Base-by-base conservation (phyloP, 2,797 vertebrate species). In the Threskiornis aethiopicus region DNA sequence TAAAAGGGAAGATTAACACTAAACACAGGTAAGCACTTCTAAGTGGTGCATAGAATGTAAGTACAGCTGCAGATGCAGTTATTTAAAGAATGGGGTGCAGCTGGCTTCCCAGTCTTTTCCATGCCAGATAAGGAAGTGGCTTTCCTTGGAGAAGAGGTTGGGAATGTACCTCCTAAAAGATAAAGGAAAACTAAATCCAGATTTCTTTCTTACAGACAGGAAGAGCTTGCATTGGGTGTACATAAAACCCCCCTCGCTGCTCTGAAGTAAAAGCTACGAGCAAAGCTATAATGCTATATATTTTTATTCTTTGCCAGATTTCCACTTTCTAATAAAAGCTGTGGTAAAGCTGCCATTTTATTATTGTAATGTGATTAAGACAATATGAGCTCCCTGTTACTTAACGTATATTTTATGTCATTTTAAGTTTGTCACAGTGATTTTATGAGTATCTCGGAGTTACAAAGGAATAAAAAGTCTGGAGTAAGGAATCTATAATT, bases 121-220 rank as follows among this genome's bases (percentile, higher is more conserved):
- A 19, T 73, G 41, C 62, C 57, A 94, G 78, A 89, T 55, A 58
- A 95, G 70, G 65, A 97, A 92, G 81, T 95, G 73, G 28, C 57
- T 95, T 96, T 94, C 44, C 54, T 96, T 90, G 54, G 46, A 94
- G 62, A 90, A 95, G 88, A 96, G 78, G 61, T 96, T 94, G 91
- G 21, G 16, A 94, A 90, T 79, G 14, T 54, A 26, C 76, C 44
- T 88, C 81, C 65, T 78, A 65, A 92, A 94, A 18, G 13, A 89
- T 51, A 76, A 79, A 19, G 37, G 41, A 94, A 81, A 92, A 94
- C 73, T 84, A 55, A 79, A 92, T 88, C 69, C 76, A 95, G 54
- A 92, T 83, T 94, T 91, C 54, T 82, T 88, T 86, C 61, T 73
- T 62, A 69, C 10, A 61, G 44, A 28, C 29, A 67, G 15, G 15